Percentiles rank a stretch among this genome's conserved stretches.
These are phyloP conservation scores for Ochotona princeps DNA, from an alignment of 2,113 vertebrate species.

Conservation along the genomic window DNA sequence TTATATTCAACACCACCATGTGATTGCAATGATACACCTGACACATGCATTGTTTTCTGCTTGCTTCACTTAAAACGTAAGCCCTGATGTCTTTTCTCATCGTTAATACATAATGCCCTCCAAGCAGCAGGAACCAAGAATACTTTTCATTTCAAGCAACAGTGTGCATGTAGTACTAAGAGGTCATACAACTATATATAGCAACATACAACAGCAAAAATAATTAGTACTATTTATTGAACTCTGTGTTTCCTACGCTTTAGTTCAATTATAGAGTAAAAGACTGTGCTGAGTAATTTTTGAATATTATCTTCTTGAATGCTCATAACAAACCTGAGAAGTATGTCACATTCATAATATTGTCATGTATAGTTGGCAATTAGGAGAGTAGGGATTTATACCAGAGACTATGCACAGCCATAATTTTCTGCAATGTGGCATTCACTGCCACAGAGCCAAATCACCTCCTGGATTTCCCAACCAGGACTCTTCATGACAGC, in stretches of 20 bases:
- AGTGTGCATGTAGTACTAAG: neutral
- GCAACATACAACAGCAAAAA: constrained; percentile 30
- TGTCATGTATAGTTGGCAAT: neutral
- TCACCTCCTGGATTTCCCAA: neutral
- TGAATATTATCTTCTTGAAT: constrained; percentile 17
- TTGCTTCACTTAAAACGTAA: constrained; percentile 42
- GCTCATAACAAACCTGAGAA: neutral
- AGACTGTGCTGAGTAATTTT: neutral
- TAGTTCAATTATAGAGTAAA: neutral
- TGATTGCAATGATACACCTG: neutral
- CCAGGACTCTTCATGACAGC: neutral
- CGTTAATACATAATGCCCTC: constrained; percentile 22
- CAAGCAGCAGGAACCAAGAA: constrained; percentile 30
- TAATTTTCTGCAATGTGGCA: neutral
- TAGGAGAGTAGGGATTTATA: neutral
- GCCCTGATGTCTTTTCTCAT: neutral
- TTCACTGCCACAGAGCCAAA: neutral
- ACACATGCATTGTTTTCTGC: constrained; percentile 48
- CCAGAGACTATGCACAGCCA: neutral
- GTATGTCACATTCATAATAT: neutral
- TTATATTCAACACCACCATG: neutral
- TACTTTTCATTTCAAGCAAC: constrained; percentile 40
- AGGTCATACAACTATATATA: neutral
- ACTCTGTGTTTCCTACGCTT: neutral
- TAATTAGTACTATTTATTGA: constrained; percentile 30